Conservation (phyloP, 2,888 invertebrate species). For the Chymomyza caudatula region DNA sequence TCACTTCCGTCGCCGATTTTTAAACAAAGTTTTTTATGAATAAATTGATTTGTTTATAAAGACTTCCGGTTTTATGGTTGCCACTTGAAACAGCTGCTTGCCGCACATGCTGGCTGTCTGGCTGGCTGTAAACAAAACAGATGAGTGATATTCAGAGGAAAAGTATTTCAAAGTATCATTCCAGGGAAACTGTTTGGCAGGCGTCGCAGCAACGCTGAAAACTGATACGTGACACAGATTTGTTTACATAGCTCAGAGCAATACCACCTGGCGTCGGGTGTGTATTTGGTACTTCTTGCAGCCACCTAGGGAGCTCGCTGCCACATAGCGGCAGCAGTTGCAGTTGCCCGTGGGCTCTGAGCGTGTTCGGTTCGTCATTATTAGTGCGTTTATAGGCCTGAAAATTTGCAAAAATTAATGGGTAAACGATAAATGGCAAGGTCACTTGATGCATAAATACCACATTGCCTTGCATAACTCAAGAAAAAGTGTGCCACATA, state of each 20-base stretch:
- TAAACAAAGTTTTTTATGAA: not conserved
- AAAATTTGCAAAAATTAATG: not conserved
- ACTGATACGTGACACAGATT: not conserved
- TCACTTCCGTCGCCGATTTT: not conserved
- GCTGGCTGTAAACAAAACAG: slow-evolving; percentile 43
- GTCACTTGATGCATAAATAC: slow-evolving; percentile 60
- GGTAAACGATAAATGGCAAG: slow-evolving; percentile 43
- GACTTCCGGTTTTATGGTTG: slow-evolving; percentile 56
- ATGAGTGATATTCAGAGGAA: slow-evolving; percentile 8
- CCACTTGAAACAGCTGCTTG: slow-evolving; percentile 15
- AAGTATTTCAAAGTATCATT: not conserved
- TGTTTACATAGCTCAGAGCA: slow-evolving; percentile 39
- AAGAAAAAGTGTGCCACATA: slow-evolving; percentile 64
- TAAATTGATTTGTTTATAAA: slow-evolving; percentile 66
- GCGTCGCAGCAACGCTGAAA: not conserved
- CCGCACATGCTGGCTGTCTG: no score
- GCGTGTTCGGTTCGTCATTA: slow-evolving; percentile 7
- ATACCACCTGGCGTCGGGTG: slow-evolving; percentile 47
- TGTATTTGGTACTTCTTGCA: not conserved
- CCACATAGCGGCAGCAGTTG: not conserved
- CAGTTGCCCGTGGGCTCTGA: not conserved
- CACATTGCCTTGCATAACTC: slow-evolving; percentile 64
- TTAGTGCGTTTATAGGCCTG: slow-evolving; percentile 1
- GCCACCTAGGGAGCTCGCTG: not conserved
- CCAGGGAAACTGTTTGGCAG: not conserved